Evolutionary conservation across 1,140 invertebrate species (phyloP).

Genomic region (Lasioglossum albipes): DNA sequence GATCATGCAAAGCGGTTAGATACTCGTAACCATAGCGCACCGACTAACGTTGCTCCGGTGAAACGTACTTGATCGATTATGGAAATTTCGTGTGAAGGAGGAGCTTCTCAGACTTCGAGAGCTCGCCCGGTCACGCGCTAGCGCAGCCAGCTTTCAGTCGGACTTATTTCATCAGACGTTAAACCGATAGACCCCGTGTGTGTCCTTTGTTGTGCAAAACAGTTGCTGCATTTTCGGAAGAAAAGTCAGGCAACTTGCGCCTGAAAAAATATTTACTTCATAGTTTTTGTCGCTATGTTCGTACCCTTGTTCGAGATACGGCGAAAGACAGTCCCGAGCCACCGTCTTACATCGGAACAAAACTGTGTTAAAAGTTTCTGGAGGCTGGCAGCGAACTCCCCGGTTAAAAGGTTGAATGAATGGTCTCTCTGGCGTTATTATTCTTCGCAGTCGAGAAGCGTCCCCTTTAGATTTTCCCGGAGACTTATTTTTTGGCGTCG

Average conservation of each 20-base stretch:
- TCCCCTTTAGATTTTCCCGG: no score
- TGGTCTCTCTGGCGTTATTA: no score
- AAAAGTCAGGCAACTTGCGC: not conserved
- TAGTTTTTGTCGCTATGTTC: no score
- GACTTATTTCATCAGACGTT: conserved; percentile 26
- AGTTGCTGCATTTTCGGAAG: not conserved
- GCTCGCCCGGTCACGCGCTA: conserved; percentile 34
- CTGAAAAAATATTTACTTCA: no score
- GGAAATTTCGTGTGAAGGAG: conserved; percentile 34
- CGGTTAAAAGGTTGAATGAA: no score
- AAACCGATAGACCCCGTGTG: not conserved
- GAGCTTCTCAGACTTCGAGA: conserved; percentile 26
- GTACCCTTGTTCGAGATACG: no score
- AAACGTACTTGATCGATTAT: conserved; percentile 48
- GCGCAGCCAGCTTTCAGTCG: not conserved
- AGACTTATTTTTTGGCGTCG: no score
- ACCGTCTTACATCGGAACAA: no score
- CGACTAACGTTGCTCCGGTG: conserved; percentile 21
- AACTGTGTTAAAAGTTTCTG: no score
- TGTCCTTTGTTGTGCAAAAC: not conserved
- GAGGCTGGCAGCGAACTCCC: no score
- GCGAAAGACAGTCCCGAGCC: no score
- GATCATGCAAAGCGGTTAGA: conserved; percentile 37
- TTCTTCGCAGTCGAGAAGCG: no score
- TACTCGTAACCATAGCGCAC: conserved; percentile 21